Evolutionary conservation across 2,888 invertebrate genomes (phyloP).

Genomic region (Thysanoteuthis rhombus): DNA sequence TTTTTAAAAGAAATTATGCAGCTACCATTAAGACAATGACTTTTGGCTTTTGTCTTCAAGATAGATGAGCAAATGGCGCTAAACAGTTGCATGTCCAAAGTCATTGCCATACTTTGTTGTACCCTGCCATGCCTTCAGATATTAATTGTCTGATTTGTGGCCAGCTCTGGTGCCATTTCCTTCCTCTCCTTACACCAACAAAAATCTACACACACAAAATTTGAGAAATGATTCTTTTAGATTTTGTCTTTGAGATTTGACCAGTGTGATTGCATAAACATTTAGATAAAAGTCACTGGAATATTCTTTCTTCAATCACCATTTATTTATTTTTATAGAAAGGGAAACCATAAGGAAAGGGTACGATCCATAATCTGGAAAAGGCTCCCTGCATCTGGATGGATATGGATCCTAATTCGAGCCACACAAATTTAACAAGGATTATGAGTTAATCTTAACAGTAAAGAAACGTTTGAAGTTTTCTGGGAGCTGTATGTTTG

Average conservation of each 20-base stretch:
- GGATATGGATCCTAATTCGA: too few relatives aligned
- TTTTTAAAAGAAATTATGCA: conserved; percentile 12
- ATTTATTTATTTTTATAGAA: background rate
- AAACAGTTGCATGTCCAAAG: background rate
- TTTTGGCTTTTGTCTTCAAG: conserved; percentile 12
- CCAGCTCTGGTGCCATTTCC: background rate
- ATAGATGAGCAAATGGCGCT: background rate
- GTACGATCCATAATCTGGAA: too few relatives aligned
- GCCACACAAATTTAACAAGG: too few relatives aligned
- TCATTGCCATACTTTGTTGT: background rate
- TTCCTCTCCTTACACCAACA: background rate
- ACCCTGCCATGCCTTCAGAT: background rate
- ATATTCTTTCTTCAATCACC: background rate
- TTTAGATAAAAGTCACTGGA: background rate
- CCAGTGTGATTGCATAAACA: background rate
- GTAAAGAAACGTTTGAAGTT: too few relatives aligned
- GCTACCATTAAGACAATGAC: background rate
- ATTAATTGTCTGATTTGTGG: background rate
- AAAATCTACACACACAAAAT: background rate
- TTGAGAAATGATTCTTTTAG: background rate
- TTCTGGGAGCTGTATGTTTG: too few relatives aligned
- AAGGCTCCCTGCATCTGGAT: too few relatives aligned
- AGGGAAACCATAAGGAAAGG: too few relatives aligned
- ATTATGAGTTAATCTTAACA: too few relatives aligned
- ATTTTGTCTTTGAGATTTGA: background rate